Conservation (phyloP, 2,797 vertebrate genomes). For the Enteromius thamalakanensis region DNA sequence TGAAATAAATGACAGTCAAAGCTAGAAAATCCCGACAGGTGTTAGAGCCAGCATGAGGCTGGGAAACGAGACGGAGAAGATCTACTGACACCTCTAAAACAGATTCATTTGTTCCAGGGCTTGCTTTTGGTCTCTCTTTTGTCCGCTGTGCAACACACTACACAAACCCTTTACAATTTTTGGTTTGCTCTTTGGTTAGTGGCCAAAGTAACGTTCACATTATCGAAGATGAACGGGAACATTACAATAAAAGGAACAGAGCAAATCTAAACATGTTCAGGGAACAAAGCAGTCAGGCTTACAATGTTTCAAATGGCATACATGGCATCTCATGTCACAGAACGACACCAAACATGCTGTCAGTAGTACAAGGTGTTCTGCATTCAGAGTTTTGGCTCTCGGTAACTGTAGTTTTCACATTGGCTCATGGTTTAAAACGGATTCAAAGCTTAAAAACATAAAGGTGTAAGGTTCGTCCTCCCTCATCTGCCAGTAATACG, state of each 20-base stretch:
- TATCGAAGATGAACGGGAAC: constrained; percentile 17
- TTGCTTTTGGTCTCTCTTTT: constrained; percentile 33
- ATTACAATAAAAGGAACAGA: constrained; percentile 4
- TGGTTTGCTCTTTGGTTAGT: constrained; percentile 63
- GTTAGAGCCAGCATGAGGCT: constrained; percentile 1
- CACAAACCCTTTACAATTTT: constrained; percentile 53
- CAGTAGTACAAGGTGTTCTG: constrained; percentile 38
- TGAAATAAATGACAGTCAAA: constrained; percentile 11
- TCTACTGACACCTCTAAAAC: neutral
- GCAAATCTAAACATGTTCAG: constrained; percentile 23
- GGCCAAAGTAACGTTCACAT: constrained; percentile 30
- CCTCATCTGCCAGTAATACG: constrained; percentile 9
- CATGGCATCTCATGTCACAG: constrained; percentile 1
- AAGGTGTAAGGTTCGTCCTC: neutral
- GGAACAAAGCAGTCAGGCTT: neutral
- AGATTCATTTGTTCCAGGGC: constrained; percentile 20
- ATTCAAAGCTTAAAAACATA: neutral
- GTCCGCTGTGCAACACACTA: constrained; percentile 11
- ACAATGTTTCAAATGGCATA: constrained; percentile 18
- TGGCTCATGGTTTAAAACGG: constrained; percentile 29
- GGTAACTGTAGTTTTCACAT: constrained; percentile 8
- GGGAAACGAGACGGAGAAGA: neutral
- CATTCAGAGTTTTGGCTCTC: constrained; percentile 34
- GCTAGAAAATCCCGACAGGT: constrained; percentile 13
- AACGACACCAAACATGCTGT: constrained; percentile 15